Percentiles rank a stretch among this genome's conserved stretches.
Evolutionary conservation across 1,140 invertebrate species (phyloP).

Genomic region (Drosophila orosa): DNA sequence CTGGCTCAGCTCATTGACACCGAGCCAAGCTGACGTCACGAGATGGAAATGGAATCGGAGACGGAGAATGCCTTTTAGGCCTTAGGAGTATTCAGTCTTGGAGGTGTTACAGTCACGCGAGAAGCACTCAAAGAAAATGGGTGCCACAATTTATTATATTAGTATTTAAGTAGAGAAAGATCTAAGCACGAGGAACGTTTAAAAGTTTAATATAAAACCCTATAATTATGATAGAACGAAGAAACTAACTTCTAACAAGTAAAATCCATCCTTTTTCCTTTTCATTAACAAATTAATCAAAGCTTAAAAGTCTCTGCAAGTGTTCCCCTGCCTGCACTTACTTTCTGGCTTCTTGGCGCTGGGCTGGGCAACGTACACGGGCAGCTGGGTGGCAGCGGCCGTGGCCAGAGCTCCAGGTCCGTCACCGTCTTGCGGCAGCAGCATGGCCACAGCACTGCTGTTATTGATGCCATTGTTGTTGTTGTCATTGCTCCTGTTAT

Average conservation of each 20-base stretch:
- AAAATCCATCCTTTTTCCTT: too few species aligned
- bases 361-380: conserved; percentile 51
- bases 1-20: conserved; percentile 61
- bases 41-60: conserved; percentile 36
- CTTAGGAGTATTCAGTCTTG: conserved; percentile 46
- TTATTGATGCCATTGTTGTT: conserved; percentile 51
- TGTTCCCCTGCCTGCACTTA: conserved; percentile 51
- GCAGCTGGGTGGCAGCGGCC: conserved; percentile 30
- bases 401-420: conserved; percentile 10
- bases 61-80: conserved; percentile 21
- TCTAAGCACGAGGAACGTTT: not conserved
- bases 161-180: not conserved
- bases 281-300: too few species aligned
- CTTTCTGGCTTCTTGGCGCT: conserved; percentile 67
- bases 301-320: not conserved
- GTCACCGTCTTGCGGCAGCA: conserved; percentile 31
- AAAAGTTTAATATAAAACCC: too few species aligned
- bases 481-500: conserved; percentile 70
- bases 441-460: conserved; percentile 36
- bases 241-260: too few species aligned
- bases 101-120: conserved; percentile 71
- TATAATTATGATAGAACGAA: too few species aligned
- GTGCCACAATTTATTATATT: not conserved
- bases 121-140: conserved; percentile 5
- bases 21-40: conserved; percentile 46